Evolutionary conservation across 2,888 invertebrate species (phyloP), one percentile per base, ranked within the genome.

Genomic region (Tuta absoluta): DNA sequence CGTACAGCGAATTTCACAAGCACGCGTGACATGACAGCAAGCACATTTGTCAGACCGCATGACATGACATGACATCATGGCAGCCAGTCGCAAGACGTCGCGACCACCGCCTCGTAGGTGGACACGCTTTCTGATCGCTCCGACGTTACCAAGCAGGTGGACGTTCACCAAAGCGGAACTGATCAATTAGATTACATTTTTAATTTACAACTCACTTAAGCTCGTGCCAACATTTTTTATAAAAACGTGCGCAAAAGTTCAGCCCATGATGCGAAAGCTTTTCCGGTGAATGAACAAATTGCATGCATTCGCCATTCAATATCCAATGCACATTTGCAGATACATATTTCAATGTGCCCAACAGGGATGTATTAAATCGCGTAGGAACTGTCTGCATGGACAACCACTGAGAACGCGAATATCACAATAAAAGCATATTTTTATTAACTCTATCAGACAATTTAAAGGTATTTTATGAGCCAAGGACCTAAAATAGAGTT

Each of bases 81-180:
- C 59, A 76, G 74, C 75, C 74, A 28, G 28, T 10, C 57, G 37
- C 19, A 59, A 75, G 76, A 82, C 80, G 28, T 21, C 53, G 11
- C 33, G 17, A 24, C 33, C 10, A 24, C 28, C 28, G 28, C 24
- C 28, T n/a, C 33, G 70, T 68, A 71, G 66, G 64, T 66, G 67
- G 71, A 72, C 69, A 70, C 72, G 77, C 80, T 82, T 79, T 80
- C 80, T 79, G 86, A 84, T 84, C 75, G 75, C 77, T 77, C 79
- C 76, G 70, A 69, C 71, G 83, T 82, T 83, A 84, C 70, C 53
- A 67, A 69, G 73, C 78, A 74, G 76, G 75, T 80, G 76, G 76
- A 76, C 66, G 74, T 70, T 69, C 71, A 71, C 67, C 70, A 76
- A 67, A 64, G 68, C 65, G 60, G 64, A 69, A 71, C 72, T 72